These are phyloP conservation scores for Drosophila yooni DNA, from an alignment of 2,888 invertebrate species.

Conservation along the genomic window DNA sequence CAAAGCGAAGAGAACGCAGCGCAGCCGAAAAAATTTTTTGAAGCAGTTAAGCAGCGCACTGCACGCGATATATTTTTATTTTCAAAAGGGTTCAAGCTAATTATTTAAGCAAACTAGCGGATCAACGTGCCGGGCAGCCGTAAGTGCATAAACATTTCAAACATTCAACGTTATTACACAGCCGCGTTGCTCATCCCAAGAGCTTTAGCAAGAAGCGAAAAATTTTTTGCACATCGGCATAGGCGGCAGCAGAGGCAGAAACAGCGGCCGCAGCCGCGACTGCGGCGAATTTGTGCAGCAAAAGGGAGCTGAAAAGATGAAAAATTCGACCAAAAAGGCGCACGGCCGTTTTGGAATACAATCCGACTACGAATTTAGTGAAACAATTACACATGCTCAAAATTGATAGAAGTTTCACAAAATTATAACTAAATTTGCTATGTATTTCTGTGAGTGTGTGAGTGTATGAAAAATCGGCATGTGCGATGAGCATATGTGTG, in stretches of 20 bases:
- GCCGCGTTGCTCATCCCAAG: slow-evolving; percentile 35
- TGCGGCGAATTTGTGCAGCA: slow-evolving; percentile 68
- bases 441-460: slow-evolving; percentile 39
- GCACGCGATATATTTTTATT: slow-evolving; percentile 80
- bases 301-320: slow-evolving; percentile 64
- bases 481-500: slow-evolving; percentile 47
- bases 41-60: slow-evolving; percentile 74
- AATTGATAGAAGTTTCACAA: slow-evolving; percentile 25
- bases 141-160: slow-evolving; percentile 60
- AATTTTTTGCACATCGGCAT: slow-evolving; percentile 77
- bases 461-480: slow-evolving; percentile 71
- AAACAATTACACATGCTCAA: slow-evolving; percentile 23
- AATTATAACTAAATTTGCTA: slow-evolving; percentile 63
- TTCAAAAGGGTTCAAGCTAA: slow-evolving; percentile 64
- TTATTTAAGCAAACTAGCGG: slow-evolving; percentile 44
- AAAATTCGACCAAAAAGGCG: slow-evolving; percentile 59
- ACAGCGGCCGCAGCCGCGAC: slow-evolving; percentile 55
- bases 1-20: slow-evolving; percentile 78
- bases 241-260: slow-evolving; percentile 56
- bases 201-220: slow-evolving; percentile 66
- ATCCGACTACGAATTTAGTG: slow-evolving; percentile 31
- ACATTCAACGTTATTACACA: slow-evolving; percentile 45
- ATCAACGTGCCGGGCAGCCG: slow-evolving; percentile 68
- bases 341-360: slow-evolving; percentile 30
- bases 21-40: slow-evolving; percentile 78